phyloP scores from a whole-genome alignment of 2,113 vertebrate species.

The Gorilla gorilla region DNA sequence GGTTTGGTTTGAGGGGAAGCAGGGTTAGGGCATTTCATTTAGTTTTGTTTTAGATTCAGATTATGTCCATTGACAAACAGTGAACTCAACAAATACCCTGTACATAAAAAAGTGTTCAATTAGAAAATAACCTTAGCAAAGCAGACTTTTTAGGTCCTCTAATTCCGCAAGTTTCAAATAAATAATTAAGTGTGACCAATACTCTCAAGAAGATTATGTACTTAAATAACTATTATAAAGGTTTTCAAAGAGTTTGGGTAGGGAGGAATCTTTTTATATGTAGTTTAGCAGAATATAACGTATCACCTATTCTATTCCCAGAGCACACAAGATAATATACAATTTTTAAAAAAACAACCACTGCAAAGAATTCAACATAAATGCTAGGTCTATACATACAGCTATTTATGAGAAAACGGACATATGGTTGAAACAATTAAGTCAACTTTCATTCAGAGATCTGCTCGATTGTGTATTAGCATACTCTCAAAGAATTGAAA shows the following conservation, averaged over 20 bases:
- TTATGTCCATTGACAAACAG: not conserved
- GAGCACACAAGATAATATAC: not conserved
- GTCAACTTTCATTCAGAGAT: not conserved
- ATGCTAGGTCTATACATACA: not conserved
- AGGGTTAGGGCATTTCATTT: not conserved
- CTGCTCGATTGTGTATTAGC: not conserved
- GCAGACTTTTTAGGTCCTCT: not conserved
- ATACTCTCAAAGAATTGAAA: not conserved
- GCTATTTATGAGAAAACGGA: not conserved
- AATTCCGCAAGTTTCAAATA: constrained; percentile 24
- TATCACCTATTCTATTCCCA: not conserved
- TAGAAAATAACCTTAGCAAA: constrained; percentile 8
- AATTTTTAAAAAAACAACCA: not conserved
- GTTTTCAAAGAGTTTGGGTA: not conserved
- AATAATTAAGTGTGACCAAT: constrained; percentile 36
- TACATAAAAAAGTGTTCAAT: not conserved
- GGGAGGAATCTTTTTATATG: not conserved
- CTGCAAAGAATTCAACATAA: not conserved
- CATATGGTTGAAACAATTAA: not conserved
- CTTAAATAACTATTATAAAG: not conserved
- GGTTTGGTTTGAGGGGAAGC: not conserved
- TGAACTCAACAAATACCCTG: not conserved
- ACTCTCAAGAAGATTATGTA: not conserved
- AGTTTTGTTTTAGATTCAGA: not conserved
- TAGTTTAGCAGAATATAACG: not conserved